phyloP scores from a whole-genome alignment of 2,113 vertebrate species.

The Synodontis membranacea region DNA sequence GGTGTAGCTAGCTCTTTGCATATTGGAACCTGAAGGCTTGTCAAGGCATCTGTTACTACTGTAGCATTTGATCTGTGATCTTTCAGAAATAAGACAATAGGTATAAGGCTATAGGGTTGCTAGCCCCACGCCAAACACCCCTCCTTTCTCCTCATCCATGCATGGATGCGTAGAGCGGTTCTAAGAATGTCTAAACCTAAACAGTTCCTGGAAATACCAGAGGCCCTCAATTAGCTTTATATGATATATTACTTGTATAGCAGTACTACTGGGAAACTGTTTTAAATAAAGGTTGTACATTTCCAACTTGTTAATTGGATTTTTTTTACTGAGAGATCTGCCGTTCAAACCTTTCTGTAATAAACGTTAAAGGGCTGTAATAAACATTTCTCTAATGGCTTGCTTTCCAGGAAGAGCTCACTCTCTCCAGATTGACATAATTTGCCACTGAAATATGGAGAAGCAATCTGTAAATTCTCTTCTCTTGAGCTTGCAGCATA shows the following conservation, averaged over 20 bases:
- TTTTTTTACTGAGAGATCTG: background rate
- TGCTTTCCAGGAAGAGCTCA: slow-evolving; percentile 7
- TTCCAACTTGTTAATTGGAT: background rate
- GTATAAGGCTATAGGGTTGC: background rate
- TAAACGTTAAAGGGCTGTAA: slow-evolving; percentile 1
- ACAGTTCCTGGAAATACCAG: background rate
- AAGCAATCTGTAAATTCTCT: slow-evolving; percentile 26
- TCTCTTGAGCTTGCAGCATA: slow-evolving; percentile 10
- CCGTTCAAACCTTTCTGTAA: background rate
- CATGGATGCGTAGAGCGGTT: too few relatives aligned
- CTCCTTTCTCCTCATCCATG: too few relatives aligned
- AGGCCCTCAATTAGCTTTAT: background rate
- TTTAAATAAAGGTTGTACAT: background rate
- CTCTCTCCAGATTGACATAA: background rate
- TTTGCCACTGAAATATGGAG: slow-evolving; percentile 29
- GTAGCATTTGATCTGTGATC: background rate
- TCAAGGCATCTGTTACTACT: background rate
- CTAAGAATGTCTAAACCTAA: too few relatives aligned
- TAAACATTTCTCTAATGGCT: background rate
- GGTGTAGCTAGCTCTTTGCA: background rate
- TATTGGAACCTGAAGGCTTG: background rate
- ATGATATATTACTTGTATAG: background rate
- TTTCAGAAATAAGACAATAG: background rate
- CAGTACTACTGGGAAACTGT: background rate
- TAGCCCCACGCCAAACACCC: too few relatives aligned